Percentiles rank a stretch among this genome's conserved stretches.
Evolutionary conservation across 2,113 vertebrate genomes (phyloP).

Genomic region (Cyrtonyx montezumae): DNA sequence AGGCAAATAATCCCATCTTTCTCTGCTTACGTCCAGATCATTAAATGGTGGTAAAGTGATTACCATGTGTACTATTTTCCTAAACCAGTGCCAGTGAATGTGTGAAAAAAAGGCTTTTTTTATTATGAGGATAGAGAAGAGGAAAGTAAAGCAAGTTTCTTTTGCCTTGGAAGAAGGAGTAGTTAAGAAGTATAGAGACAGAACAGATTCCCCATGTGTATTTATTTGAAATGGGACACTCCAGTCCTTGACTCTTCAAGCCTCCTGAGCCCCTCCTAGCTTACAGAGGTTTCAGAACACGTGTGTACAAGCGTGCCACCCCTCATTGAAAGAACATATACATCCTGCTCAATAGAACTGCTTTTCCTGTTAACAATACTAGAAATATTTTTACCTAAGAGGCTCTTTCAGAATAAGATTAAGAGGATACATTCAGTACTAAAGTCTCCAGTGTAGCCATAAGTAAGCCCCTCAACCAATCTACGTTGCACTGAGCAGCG

Average conservation of each 20-base stretch:
- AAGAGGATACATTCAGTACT: background rate
- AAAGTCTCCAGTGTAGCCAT: background rate
- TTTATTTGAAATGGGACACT: background rate
- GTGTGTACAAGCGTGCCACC: background rate
- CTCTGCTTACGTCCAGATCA: background rate
- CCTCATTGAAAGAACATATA: background rate
- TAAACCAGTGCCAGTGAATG: background rate
- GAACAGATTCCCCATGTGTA: background rate
- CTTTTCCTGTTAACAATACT: background rate
- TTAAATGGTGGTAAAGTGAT: background rate
- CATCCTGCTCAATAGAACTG: background rate
- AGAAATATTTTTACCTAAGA: background rate
- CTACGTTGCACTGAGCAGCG: slow-evolving; percentile 36
- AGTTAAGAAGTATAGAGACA: background rate
- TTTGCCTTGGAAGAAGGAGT: background rate
- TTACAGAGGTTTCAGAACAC: background rate
- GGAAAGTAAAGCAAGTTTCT: background rate
- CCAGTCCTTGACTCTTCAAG: background rate
- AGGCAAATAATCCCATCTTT: background rate
- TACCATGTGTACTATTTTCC: background rate
- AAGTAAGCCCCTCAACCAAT: slow-evolving; percentile 2
- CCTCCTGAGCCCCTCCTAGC: background rate
- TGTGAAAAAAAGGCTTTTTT: background rate
- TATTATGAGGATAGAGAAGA: background rate
- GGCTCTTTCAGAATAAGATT: background rate